Percentiles rank a stretch among this genome's conserved stretches.
These are phyloP conservation scores for Loxodonta africana DNA, from an alignment of 2,113 vertebrate genomes.

Conservation along the genomic window DNA sequence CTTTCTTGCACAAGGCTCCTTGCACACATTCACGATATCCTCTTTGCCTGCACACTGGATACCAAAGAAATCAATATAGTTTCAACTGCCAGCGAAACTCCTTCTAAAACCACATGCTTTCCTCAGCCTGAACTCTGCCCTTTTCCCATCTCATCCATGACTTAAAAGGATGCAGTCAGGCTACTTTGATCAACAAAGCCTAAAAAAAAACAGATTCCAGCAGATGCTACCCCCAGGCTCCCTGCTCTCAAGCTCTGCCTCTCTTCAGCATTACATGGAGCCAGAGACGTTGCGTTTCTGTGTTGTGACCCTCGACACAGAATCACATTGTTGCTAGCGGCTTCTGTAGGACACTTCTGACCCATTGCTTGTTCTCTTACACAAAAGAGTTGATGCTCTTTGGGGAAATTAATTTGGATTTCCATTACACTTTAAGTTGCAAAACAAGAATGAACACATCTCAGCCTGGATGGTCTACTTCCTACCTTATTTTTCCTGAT, in stretches of 20 bases:
- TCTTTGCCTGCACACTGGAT: background rate
- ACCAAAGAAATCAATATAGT: background rate
- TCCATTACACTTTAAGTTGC: conserved; percentile 69
- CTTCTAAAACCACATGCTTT: background rate
- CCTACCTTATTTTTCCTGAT: conserved; percentile 79
- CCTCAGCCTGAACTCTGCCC: conserved; percentile 68
- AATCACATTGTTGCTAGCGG: background rate
- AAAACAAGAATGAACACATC: conserved; percentile 70
- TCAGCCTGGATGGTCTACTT: conserved; percentile 74
- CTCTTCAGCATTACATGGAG: background rate
- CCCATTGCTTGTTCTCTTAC: conserved; percentile 47
- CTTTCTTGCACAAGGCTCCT: background rate
- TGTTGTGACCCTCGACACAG: background rate
- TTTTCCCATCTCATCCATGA: conserved; percentile 59
- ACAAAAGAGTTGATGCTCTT: conserved; percentile 59
- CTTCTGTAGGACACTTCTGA: conserved; percentile 61
- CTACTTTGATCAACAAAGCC: conserved; percentile 78
- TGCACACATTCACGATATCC: background rate
- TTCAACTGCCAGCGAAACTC: conserved; percentile 36
- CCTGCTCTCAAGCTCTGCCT: conserved; percentile 20
- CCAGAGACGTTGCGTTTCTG: background rate
- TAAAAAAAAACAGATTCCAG: conserved; percentile 52
- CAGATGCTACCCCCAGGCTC: background rate
- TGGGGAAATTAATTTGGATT: conserved; percentile 77
- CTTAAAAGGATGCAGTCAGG: conserved; percentile 63